Percentiles rank a stretch among this genome's conserved stretches.
These are phyloP conservation scores for Brassicogethes aeneus DNA, from an alignment of 2,888 invertebrate genomes.

Conservation along the genomic window DNA sequence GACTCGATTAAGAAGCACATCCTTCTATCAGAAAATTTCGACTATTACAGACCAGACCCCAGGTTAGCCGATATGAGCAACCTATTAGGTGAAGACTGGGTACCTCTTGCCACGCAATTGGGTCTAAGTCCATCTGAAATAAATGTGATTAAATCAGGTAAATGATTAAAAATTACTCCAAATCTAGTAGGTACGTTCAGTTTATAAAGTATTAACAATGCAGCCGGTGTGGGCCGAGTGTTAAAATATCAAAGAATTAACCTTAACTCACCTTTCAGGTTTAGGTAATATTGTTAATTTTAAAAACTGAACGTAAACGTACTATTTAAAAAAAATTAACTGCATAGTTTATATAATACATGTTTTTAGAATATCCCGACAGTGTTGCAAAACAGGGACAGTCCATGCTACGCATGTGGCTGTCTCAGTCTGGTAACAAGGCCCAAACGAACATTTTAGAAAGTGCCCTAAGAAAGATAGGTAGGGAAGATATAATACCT, in stretches of 20 bases:
- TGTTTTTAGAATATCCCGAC: slow-evolving; percentile 67
- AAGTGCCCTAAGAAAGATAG: slow-evolving; percentile 74
- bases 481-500: slow-evolving; percentile 84
- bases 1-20: slow-evolving; percentile 46
- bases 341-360: too few relatives aligned
- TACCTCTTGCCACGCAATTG: slow-evolving; percentile 58
- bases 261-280: too few relatives aligned
- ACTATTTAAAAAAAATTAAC: too few relatives aligned
- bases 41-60: slow-evolving; percentile 54
- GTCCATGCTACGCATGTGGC: slow-evolving; percentile 52
- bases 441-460: slow-evolving; percentile 56
- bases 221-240: too few relatives aligned
- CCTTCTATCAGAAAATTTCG: slow-evolving; percentile 48
- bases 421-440: slow-evolving; percentile 46
- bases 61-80: slow-evolving; percentile 67
- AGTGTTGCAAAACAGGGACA: slow-evolving; percentile 70
- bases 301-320: too few relatives aligned
- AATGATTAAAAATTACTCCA: too few relatives aligned
- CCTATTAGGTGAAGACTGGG: slow-evolving; percentile 63
- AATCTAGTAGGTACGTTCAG: too few relatives aligned
- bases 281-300: too few relatives aligned
- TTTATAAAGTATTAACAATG: too few relatives aligned
- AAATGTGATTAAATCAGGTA: slow-evolving; percentile 60
- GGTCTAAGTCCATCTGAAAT: slow-evolving; percentile 65
- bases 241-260: too few relatives aligned